Evolutionary conservation across 2,113 vertebrate genomes (phyloP), one percentile per base, ranked within the genome.

Genomic region (Loxodonta africana): DNA sequence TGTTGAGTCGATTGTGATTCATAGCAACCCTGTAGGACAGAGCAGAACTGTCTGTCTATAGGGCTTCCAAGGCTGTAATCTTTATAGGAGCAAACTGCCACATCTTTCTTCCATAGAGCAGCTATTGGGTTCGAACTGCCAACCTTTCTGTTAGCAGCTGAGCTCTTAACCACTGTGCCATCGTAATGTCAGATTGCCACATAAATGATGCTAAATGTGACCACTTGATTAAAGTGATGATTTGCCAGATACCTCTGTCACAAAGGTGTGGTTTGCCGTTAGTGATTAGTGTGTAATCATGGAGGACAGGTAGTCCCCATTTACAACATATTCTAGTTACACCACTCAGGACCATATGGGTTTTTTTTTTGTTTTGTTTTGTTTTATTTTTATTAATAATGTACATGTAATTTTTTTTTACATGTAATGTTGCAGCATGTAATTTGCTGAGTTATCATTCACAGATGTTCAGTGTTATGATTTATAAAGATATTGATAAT

Each of bases 181-280:
- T 12, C 26, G 7, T 76, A 76, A n/a, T 69, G 44, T 86, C 71
- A n/a, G 62, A 30, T 78, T 87, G 62, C 46, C 14, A 69, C n/a
- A 73, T 78, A 76, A 89, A 65, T 95, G 53, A 57, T 57, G 53
- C 53, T 57, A 57, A 57, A 12, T 57, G 53, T 57, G 53, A 17
- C 53, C 53, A 15, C n/a, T 90, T 86, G 69, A 69, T 92, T 65
- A 12, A 94, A 96, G 73, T 60, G 71, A 30, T 91, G 81, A 83
- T 78, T 91, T 91, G 2, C 33, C 67, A 78, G 51, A 84, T 65
- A 15, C 6, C 28, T 30, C 51, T 51, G 0, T 76, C 97, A 6
- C 30, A 81, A 67, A 90, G 67, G 12, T 90, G 26, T 74, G 41
- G 69, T 71, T 96, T 80, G n/a, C 71, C 48, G 41, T 80, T 57